A percentile compares a stretch with the other conserved stretches of the same genome.
Conservation (phyloP, 2,113 vertebrate genomes). For the Lampris incognitus region DNA sequence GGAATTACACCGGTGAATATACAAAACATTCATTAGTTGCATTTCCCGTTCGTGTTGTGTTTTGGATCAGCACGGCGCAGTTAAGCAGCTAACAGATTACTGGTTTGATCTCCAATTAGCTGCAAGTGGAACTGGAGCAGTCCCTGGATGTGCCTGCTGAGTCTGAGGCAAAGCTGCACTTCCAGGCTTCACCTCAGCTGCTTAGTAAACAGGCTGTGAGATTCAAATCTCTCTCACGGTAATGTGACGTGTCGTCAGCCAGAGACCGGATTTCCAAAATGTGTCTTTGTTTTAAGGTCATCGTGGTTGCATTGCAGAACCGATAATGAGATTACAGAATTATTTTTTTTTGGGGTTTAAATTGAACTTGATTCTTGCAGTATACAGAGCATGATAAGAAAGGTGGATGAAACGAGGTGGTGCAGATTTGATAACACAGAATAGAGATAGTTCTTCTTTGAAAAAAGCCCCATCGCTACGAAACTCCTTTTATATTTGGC, state of each 20-base stretch:
- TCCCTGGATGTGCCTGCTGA: slow-evolving; percentile 8
- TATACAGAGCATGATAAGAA: too few relatives aligned
- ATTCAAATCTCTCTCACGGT: slow-evolving; percentile 26
- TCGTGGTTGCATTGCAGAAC: too few relatives aligned
- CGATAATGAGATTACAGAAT: too few relatives aligned
- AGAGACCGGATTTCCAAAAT: neutral
- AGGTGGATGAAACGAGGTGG: too few relatives aligned
- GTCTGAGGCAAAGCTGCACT: slow-evolving; percentile 22
- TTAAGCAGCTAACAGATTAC: slow-evolving; percentile 5
- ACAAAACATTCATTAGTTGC: slow-evolving; percentile 21
- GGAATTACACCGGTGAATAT: slow-evolving; percentile 11
- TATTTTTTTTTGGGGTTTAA: too few relatives aligned
- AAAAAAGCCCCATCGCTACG: neutral
- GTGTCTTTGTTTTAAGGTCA: too few relatives aligned
- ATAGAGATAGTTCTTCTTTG: too few relatives aligned
- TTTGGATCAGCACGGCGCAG: neutral
- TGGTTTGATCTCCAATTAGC: slow-evolving; percentile 37
- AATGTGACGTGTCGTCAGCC: neutral
- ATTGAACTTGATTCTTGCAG: too few relatives aligned
- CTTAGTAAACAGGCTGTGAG: neutral
- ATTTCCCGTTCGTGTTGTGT: neutral
- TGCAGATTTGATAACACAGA: too few relatives aligned
- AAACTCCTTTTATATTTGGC: neutral
- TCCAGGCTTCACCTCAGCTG: neutral
- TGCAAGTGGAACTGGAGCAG: slow-evolving; percentile 11